A percentile compares a stretch with the other conserved stretches of the same genome.
These are phyloP conservation scores for Edolisoma coerulescens DNA, from an alignment of 2,113 vertebrate genomes.

Conservation along the genomic window DNA sequence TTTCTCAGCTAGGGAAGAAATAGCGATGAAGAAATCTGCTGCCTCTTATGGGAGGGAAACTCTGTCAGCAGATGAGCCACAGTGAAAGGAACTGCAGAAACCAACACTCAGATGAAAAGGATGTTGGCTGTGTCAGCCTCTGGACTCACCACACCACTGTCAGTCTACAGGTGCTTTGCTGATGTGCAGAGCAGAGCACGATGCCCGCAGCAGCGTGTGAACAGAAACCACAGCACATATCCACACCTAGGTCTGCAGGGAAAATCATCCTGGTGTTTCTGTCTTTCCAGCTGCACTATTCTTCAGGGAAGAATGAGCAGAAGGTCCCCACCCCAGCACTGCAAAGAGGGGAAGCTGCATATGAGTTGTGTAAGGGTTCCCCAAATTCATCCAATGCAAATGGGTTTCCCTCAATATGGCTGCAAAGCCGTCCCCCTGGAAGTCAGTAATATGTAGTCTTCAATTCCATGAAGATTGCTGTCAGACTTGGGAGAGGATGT, in stretches of 20 bases:
- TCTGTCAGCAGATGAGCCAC: not conserved
- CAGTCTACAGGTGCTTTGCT: not conserved
- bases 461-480: not conserved
- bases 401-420: not conserved
- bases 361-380: not conserved
- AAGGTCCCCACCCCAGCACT: not conserved
- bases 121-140: not conserved
- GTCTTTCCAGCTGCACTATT: not conserved
- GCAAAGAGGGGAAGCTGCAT: accelerated
- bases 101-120: not conserved
- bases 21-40: not conserved
- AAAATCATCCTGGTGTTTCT: not conserved
- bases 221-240: not conserved
- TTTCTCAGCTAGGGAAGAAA: not conserved
- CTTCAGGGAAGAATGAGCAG: not conserved
- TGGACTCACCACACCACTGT: not conserved
- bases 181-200: accelerated
- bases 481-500: not conserved
- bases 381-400: not conserved
- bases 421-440: not conserved
- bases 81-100: not conserved
- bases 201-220: not conserved
- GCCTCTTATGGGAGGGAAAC: not conserved
- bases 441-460: not conserved
- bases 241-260: not conserved